Evolutionary conservation across 2,113 vertebrate species (phyloP).

Genomic region (Dendropsophus ebraccatus): DNA sequence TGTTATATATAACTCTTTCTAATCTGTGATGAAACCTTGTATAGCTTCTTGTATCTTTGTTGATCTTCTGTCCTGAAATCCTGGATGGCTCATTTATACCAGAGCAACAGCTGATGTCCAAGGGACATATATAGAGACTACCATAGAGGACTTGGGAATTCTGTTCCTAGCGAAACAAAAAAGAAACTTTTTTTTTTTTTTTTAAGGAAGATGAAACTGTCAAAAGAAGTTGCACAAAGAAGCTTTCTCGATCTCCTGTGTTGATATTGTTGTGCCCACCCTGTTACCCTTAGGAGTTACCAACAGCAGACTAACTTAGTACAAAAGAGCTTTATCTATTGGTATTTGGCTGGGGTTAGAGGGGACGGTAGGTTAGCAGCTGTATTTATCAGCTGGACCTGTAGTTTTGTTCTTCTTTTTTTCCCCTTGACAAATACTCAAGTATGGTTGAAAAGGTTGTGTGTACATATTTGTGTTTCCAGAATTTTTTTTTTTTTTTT

Average conservation of each 20-base stretch:
- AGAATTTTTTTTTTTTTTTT: not conserved
- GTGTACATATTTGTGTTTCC: slow-evolving; percentile 19
- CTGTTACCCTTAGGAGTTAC: slow-evolving; percentile 25
- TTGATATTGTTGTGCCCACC: slow-evolving; percentile 40
- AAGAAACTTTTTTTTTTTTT: not conserved
- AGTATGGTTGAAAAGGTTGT: slow-evolving; percentile 4
- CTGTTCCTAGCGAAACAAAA: not conserved
- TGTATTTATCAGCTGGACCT: slow-evolving; percentile 26
- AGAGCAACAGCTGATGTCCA: not conserved
- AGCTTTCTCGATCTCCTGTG: slow-evolving; percentile 32
- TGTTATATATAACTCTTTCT: slow-evolving; percentile 5
- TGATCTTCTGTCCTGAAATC: not conserved
- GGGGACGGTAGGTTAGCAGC: slow-evolving; percentile 21
- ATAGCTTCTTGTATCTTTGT: not conserved
- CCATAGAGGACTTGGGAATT: not conserved
- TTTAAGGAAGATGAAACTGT: slow-evolving; percentile 30
- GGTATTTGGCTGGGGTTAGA: slow-evolving; percentile 53
- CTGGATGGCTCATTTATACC: not conserved
- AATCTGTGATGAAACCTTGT: slow-evolving; percentile 2
- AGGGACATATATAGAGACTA: not conserved
- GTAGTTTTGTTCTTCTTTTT: not conserved
- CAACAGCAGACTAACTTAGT: slow-evolving; percentile 14
- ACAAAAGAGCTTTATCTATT: slow-evolving; percentile 54
- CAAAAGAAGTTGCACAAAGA: slow-evolving; percentile 37
- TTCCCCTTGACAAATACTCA: not conserved